Percentiles rank a stretch among this genome's conserved stretches.
Evolutionary conservation across 2,797 vertebrate genomes (phyloP).

Genomic region (Pangasius mekongensis): DNA sequence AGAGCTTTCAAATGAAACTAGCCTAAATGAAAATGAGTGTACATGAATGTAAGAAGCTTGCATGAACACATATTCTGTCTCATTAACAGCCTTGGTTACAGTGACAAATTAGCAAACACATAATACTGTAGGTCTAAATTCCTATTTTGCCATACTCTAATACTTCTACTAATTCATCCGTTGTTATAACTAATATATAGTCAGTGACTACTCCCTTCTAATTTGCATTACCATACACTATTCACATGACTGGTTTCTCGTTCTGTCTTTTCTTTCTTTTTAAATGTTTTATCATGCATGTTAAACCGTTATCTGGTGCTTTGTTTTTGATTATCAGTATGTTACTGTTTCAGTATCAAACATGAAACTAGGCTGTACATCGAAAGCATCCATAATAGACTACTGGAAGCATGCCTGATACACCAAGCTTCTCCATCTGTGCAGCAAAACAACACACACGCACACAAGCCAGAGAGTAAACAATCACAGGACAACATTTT

Average conservation of each 20-base stretch:
- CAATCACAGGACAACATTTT: background rate
- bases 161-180: background rate
- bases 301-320: background rate
- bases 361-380: constrained; percentile 1
- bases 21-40: background rate
- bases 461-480: constrained; percentile 12
- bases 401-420: constrained; percentile 40
- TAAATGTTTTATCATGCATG: background rate
- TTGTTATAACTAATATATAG: background rate
- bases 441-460: constrained; percentile 26
- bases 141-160: background rate
- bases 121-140: background rate
- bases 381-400: constrained; percentile 17
- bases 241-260: background rate
- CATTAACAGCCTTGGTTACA: background rate
- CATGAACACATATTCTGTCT: background rate
- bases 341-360: background rate
- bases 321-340: background rate
- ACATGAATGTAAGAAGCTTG: background rate
- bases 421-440: constrained; percentile 45
- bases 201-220: background rate
- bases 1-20: no score
- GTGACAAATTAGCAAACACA: background rate
- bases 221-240: background rate
- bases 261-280: background rate